phyloP scores from a whole-genome alignment of 92 coral and sea anemone genomes.

The Paramuricea clavata region DNA sequence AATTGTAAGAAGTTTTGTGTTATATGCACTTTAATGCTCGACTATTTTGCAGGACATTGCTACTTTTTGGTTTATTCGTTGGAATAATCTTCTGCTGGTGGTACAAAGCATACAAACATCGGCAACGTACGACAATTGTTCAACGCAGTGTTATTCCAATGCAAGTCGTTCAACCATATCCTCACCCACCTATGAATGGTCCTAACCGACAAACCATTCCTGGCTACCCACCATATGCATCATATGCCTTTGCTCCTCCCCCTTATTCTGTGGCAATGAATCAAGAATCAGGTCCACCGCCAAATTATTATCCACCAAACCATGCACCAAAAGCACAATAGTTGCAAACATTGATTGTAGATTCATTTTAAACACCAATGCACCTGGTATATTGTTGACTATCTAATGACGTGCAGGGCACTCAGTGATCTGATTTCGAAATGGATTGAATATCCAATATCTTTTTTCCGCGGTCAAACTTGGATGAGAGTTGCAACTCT shows the following conservation, averaged over 20 bases:
- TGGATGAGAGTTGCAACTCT: no score
- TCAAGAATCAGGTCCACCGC: constrained; percentile 6
- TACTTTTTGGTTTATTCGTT: constrained; percentile 24
- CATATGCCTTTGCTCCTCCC: constrained; percentile 55
- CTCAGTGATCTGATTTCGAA: neutral
- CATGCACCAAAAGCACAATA: constrained; percentile 10
- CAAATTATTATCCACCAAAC: neutral
- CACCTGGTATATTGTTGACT: neutral
- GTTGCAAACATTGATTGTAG: neutral
- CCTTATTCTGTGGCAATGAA: constrained; percentile 58
- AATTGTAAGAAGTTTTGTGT: neutral
- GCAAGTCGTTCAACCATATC: constrained; percentile 57
- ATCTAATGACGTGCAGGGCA: neutral
- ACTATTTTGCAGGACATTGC: constrained; percentile 36
- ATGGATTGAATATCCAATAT: no score
- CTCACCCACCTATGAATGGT: constrained; percentile 15
- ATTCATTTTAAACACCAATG: neutral
- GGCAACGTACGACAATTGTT: constrained; percentile 66
- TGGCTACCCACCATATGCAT: constrained; percentile 38
- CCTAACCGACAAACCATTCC: constrained; percentile 9
- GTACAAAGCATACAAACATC: constrained; percentile 91
- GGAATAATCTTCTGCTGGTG: constrained; percentile 85
- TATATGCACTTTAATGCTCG: neutral
- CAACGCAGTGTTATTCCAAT: constrained; percentile 39
- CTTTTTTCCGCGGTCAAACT: no score